Base-by-base conservation (phyloP, 1,140 invertebrate species). In the Drosophila mauritiana region DNA sequence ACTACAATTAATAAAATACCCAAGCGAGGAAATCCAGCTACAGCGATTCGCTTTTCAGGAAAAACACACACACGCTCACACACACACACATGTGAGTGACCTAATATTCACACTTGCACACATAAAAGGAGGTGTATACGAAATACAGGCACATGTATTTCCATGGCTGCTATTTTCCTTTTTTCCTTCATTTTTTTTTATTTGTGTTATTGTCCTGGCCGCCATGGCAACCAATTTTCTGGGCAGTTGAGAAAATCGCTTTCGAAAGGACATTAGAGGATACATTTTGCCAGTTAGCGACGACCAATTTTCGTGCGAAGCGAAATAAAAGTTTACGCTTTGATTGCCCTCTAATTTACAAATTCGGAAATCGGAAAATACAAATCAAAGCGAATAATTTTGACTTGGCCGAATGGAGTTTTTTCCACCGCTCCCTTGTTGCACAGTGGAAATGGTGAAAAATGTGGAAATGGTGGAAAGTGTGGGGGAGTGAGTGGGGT, bases 191-290 rank as follows among this genome's bases (percentile, higher is more conserved):
- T 15, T 17, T 20, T 4, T 17, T 15, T n/a, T 17, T 15, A 1
- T 69, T 75, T 67, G 58, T 69, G 69, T 62, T 79, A 46, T 74
- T 73, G 67, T 79, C 40, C 61, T 52, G 22, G 45, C 22, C 53
- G 40, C 57, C 78, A 62, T 86, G 78, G 73, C 78, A 85, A 81
- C 82, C 59, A 57, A 54, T 70, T 74, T 73, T 45, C 64, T 61
- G 55, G 64, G 46, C 72, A 75, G 73, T 57, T 65, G 61, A 65
- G 73, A 75, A 75, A 75, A 75, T 75, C 53, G 63, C 64, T 69
- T 36, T 69, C 20, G 68, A 70, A 70, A 20, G 52, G 70, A 55
- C 73, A 75, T 76, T 75, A 42, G 48, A 67, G 72, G 37, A 75
- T 67, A 75, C 48, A 20, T 58, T 72, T 15, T 37, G 45, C 15